phyloP scores from a whole-genome alignment of 2,888 invertebrate species.

The Nephrotoma guestfalica region DNA sequence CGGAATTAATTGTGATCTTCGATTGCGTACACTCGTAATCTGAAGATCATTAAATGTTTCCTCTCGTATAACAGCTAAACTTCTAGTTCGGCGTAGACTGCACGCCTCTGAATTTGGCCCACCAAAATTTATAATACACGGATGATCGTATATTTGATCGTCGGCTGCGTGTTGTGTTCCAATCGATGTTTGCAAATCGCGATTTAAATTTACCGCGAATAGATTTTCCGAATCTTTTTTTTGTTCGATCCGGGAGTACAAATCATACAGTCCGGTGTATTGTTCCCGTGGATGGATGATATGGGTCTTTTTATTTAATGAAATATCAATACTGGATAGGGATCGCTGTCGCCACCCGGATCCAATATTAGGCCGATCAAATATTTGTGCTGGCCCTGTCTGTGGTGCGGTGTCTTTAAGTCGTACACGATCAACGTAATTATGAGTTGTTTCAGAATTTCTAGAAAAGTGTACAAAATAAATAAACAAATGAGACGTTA shows the following conservation, averaged over 20 bases:
- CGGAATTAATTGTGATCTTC: slow-evolving; percentile 64
- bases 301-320: slow-evolving; percentile 10
- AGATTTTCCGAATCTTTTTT: slow-evolving; percentile 10
- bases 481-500: slow-evolving; percentile 1
- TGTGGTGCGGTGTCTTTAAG: slow-evolving; percentile 18
- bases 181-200: background rate
- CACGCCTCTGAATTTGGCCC: slow-evolving; percentile 16
- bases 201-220: slow-evolving; percentile 9
- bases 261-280: slow-evolving; percentile 13
- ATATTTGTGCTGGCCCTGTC: slow-evolving; percentile 17
- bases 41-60: slow-evolving; percentile 58
- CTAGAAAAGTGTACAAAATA: slow-evolving; percentile 13
- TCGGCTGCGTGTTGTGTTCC: background rate
- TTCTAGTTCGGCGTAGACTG: slow-evolving; percentile 51
- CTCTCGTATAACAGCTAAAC: slow-evolving; percentile 63
- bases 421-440: slow-evolving; percentile 34
- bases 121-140: background rate
- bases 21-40: slow-evolving; percentile 44
- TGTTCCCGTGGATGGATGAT: slow-evolving; percentile 19
- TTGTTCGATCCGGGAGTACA: slow-evolving; percentile 11
- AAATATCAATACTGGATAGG: slow-evolving; percentile 38
- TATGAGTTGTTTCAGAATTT: slow-evolving; percentile 28
- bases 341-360: slow-evolving; percentile 34
- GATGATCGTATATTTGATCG: background rate
- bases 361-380: slow-evolving; percentile 22